Base-by-base conservation (phyloP, 1,140 invertebrate species). In the Cherax quadricarinatus region DNA sequence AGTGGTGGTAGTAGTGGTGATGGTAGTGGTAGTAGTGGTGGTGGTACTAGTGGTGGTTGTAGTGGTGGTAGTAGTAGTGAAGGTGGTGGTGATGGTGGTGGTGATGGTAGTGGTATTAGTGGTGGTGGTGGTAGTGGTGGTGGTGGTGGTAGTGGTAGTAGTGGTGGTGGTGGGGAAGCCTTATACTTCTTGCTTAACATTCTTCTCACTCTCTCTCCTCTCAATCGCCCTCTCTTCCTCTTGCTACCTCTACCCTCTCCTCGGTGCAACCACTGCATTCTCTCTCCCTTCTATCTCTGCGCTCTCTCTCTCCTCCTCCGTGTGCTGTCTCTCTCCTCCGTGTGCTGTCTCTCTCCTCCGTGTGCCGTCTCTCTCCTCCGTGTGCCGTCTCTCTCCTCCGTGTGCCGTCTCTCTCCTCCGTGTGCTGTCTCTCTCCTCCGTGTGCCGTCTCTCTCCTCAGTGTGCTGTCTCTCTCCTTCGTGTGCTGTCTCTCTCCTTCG, bases 41-140 rank as follows among this genome's bases (percentile, higher is more conserved):
- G 79, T 81, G 79, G 79, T 81, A 30, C 7, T 81, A 30, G 41
- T 81, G 30, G 79, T 81, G 10, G 78, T 30, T 9, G 78, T 80
- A 24, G 75, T 80, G 24, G 2, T 41, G 30, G 30, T 41, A 2
- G 30, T 79, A 48, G 30, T 41, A 2, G 30, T 41, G 30, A 2
- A 1, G 30, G 30, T 41, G 2, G 0, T 41, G 2, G 30, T 48
- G 75, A n/a, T 48, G 30, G 2, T 41, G 30, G 30, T 41, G 21
- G 66, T 70, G 66, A 3, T 70, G 66, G 66, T 70, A n/a, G 66
- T 70, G 3, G 66, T 70, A 30, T 48, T 81, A 30, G 41, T 81
- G 79, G 41, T 81, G 30, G 79, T 81, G 79, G 79, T 81, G 79
- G 41, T 81, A 30, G 41, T 81, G 30, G 79, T 81, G 10, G 78